Evolutionary conservation across 2,797 vertebrate genomes (phyloP), one percentile per base, ranked within the genome.

Genomic region (Paguma larvata): DNA sequence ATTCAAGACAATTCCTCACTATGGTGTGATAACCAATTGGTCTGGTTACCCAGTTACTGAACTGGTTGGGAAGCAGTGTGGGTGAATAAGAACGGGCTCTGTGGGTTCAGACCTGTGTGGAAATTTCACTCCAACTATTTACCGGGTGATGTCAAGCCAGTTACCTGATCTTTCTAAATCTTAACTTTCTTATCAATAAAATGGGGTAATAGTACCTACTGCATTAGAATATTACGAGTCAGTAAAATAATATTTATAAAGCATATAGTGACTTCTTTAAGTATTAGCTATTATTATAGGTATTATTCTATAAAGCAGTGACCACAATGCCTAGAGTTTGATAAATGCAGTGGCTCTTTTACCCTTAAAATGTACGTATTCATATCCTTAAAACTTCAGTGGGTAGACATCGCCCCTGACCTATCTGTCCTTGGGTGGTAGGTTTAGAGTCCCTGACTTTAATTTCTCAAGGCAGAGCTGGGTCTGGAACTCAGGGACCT

Each of bases 111-210:
- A 67, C 77, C 53, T 80, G 10, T 21, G 12, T 62, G 34, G 38
- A 87, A 63, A 73, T 27, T 44, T 16, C 2, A 5, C 41, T 13
- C n/a, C 59, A 51, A 51, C 38, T 51, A 0, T 56, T 72, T 2
- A 27, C 67, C 46, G 7, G 75, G 62, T 91, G 18, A 44, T 63
- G 48, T 83, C 14, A 25, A 70, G 18, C 18, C 85, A 85, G 67
- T 93, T 83, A 63, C 75, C 46, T 15, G 27, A 79, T 85, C 34
- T 79, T 96, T 89, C 77, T 53, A 32, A 93, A 70, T 92, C 14
- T 53, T 80, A 85, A 2, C 23, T 77, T 89, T 59, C 27, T 59
- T 77, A 44, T 46, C 80, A 77, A 0, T 88, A 86, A 75, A 53
- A 70, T 85, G 23, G 25, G 16, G 19, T 62, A 68, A n/a, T 73